These are phyloP conservation scores for Aphidius ervi DNA, from an alignment of 1,140 invertebrate genomes.

Conservation along the genomic window DNA sequence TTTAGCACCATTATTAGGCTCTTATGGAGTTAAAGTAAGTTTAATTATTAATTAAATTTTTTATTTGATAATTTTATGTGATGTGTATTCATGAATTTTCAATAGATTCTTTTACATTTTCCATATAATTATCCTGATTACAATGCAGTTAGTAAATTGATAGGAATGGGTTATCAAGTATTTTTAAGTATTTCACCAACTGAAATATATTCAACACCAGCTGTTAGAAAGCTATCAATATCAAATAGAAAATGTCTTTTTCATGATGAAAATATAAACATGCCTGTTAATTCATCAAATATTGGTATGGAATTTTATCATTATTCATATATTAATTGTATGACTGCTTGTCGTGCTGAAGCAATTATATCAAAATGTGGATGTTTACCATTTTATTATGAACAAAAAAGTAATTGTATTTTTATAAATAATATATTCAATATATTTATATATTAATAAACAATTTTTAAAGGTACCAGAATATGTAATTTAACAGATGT, in stretches of 20 bases:
- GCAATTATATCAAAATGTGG: slow-evolving; percentile 51
- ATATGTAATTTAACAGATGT: slow-evolving; percentile 53
- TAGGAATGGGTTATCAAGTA: slow-evolving; percentile 53
- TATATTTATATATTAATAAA: slow-evolving; percentile 11
- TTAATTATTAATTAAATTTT: slow-evolving; percentile 3
- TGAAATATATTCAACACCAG: slow-evolving; percentile 56
- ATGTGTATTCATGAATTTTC: slow-evolving; percentile 1
- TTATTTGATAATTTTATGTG: neutral
- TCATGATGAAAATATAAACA: slow-evolving; percentile 46
- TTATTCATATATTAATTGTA: slow-evolving; percentile 64
- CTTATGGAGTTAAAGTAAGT: slow-evolving; percentile 34
- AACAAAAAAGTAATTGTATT: slow-evolving; percentile 48
- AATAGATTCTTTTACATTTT: slow-evolving; percentile 59
- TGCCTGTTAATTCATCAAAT: slow-evolving; percentile 35
- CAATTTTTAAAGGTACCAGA: slow-evolving; percentile 28
- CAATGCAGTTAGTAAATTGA: slow-evolving; percentile 55
- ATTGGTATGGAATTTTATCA: slow-evolving; percentile 22
- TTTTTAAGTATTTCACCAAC: slow-evolving; percentile 59
- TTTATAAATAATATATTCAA: neutral
- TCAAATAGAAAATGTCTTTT: slow-evolving; percentile 57
- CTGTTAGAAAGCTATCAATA: slow-evolving; percentile 49
- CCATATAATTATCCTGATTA: slow-evolving; percentile 60
- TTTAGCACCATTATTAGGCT: slow-evolving; percentile 31
- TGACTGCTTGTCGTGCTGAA: slow-evolving; percentile 54
- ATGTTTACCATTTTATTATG: slow-evolving; percentile 59